Evolutionary conservation across 2,797 vertebrate genomes (phyloP), one percentile per base, ranked within the genome.

Genomic region (Mareca penelope): DNA sequence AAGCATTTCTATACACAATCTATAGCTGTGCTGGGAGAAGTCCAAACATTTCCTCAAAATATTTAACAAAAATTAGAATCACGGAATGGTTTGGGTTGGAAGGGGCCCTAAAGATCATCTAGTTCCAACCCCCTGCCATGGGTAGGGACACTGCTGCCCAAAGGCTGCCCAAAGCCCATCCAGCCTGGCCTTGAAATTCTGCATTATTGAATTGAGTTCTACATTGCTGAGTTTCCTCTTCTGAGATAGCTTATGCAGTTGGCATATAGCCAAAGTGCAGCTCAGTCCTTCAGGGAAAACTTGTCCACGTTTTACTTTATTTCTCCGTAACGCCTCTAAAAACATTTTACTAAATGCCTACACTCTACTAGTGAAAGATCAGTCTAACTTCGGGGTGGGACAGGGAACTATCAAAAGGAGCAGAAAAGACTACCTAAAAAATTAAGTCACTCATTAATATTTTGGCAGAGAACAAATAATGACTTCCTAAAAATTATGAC

Each of bases 241-340:
- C 24, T 16, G 35, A 69, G 40, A 40, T 1, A 60, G 16, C 7
- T 35, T 2, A 48, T 28, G 39, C 59, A 15, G 3, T 23, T 6
- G 14, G 46, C 26, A 5, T 2, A 31, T 0, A 3, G 8, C 18
- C 15, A 21, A 3, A 0, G 12, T 28, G 24, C 37, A 53, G 65
- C 53, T 6, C 61, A 9, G 33, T n/a, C 71, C 53, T 15, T 1
- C 0, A 2, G 31, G 40, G n/a, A 18, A 18, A 50, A 33, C 11
- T 19, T 19, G 22, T 40, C 53, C 70, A 52, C 6, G 4, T 65
- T 67, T 67, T 28, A n/a, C 42, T 83, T 84, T 2, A 48, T 28
- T 87, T 75, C 76, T 75, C 81, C 6, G 0, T 33, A 90, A 79
- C 6, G 26, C 15, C 59, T 65, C 61, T 55, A 80, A 81, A 79